Base-by-base conservation (phyloP, 2,888 invertebrate genomes). In the Tromatobia lineatoria region DNA sequence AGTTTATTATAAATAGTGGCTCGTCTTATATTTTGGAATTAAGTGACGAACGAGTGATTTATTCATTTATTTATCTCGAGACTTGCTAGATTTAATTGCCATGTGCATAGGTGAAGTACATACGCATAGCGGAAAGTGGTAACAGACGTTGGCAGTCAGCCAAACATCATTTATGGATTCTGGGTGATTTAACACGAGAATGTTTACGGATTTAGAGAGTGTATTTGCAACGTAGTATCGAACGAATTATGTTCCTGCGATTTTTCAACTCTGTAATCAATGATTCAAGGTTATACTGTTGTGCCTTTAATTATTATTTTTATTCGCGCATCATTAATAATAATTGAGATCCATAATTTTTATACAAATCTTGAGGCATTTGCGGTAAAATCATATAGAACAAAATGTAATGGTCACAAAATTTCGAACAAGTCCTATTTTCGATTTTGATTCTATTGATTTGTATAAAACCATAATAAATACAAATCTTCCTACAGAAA, bases 61-160 rank as follows among this genome's bases (percentile, higher is more conserved):
- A 82, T 71, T 74, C 50, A 61, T 76, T 74, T 78, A 54, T 78
- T 78, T 78, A 73, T 78, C 74, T 45, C 69, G 47, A 61, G 69
- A 42, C 52, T 64, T 20, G 78, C 52, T 59, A 54, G 38, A 20
- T 29, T 59, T 42, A 42, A 45, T 29, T 73, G 45, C 34, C 57
- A 15, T 18, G 29, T 59, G 42, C 47, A 47, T 23, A n/a, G 47
- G 4, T 67, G 61, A 20, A 69, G 18, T 67, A 38, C 47, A 18
- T 23, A 47, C 11, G 38, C 75, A 47, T 57, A 70, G 29, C 42
- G 57, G 64, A 52, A 75, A 83, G 75, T 79, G 70, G 75, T 61
- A 64, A 75, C 75, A 66, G 64, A 75, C 70, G 18, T 64, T 83
- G 83, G 83, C 83, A 57, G 47, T 75, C 47, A 13, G 79, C 79